A percentile compares a stretch with the other conserved stretches of the same genome.
Evolutionary conservation across 2,797 vertebrate species (phyloP).

Genomic region (Macropodus opercularis): DNA sequence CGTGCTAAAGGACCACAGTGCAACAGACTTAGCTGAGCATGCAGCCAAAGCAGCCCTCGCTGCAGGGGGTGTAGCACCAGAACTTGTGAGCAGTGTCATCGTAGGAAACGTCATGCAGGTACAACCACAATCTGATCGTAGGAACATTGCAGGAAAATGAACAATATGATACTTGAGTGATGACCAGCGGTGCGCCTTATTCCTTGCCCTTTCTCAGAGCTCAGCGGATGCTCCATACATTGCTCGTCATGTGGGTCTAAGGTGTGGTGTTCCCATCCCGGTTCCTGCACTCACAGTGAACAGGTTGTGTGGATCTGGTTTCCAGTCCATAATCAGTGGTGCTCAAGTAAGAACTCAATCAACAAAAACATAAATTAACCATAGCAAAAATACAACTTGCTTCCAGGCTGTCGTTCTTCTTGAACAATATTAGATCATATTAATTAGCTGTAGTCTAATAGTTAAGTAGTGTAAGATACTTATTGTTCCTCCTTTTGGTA

Average conservation of each 20-base stretch:
- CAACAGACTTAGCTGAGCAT: constrained; percentile 89
- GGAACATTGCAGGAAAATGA: neutral
- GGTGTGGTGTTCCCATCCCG: constrained; percentile 87
- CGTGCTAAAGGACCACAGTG: constrained; percentile 89
- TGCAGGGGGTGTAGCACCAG: constrained; percentile 88
- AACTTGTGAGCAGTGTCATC: constrained; percentile 90
- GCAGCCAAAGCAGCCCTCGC: constrained; percentile 89
- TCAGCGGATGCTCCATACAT: constrained; percentile 88
- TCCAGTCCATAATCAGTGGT: constrained; percentile 92
- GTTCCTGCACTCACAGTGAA: constrained; percentile 92
- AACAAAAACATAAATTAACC: neutral
- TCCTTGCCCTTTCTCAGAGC: constrained; percentile 76
- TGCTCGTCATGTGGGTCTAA: constrained; percentile 91
- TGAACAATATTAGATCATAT: too few species aligned
- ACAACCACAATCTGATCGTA: neutral
- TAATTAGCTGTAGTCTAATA: too few species aligned
- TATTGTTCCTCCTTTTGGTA: too few species aligned
- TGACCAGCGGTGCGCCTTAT: neutral
- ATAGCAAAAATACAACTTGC: neutral
- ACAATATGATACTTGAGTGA: neutral
- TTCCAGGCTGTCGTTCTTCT: neutral
- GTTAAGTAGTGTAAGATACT: too few species aligned
- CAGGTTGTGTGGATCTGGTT: constrained; percentile 96
- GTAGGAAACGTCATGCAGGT: constrained; percentile 96
- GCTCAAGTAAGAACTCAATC: constrained; percentile 83